Conservation (phyloP, 1,140 invertebrate genomes). For the Lepidurus apus region DNA sequence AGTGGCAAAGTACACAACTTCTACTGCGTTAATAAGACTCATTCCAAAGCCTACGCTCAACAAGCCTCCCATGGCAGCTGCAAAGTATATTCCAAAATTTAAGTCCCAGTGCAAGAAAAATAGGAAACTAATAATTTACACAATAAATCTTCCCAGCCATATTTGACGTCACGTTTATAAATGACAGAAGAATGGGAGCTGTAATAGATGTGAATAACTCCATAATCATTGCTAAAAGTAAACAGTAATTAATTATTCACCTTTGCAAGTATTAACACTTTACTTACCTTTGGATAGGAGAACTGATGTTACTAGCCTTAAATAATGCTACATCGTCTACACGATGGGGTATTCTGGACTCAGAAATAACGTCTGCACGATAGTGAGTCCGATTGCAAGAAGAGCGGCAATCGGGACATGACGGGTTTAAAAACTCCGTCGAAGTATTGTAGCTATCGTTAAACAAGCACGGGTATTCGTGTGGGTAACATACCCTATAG, state of each 20-base stretch:
- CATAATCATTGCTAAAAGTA: background rate
- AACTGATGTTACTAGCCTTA: background rate
- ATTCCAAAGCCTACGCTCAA: constrained; percentile 32
- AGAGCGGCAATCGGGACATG: background rate
- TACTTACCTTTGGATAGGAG: background rate
- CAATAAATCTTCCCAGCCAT: background rate
- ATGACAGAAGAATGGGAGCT: background rate
- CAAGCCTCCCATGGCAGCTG: constrained; percentile 32
- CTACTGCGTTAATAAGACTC: constrained; percentile 33
- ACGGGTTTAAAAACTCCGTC: background rate
- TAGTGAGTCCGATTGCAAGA: background rate
- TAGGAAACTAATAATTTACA: background rate
- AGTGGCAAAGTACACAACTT: constrained; percentile 30
- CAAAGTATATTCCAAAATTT: background rate
- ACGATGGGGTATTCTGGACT: background rate
- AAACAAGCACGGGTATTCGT: background rate
- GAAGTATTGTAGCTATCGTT: background rate
- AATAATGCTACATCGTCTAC: background rate
- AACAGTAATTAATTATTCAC: background rate
- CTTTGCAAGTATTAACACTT: background rate
- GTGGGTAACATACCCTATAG: background rate
- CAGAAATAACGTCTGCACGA: constrained; percentile 1
- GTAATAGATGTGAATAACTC: background rate
- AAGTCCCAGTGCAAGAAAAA: background rate
- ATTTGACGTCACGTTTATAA: background rate